Conservation (phyloP, 64 coral and sea anemone genomes). For the Orbicella faveolata region DNA sequence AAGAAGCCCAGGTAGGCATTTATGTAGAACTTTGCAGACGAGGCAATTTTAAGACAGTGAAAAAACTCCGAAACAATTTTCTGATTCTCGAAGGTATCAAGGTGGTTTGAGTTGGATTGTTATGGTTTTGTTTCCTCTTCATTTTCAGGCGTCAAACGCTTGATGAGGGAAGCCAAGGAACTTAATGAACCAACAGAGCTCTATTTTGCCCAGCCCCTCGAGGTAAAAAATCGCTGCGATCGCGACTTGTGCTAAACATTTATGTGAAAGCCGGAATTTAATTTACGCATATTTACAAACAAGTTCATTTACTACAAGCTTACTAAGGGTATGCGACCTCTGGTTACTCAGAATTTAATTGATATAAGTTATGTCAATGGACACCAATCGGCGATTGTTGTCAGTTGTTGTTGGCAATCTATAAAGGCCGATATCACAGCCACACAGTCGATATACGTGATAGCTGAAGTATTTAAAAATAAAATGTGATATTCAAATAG, state of each 20-base stretch:
- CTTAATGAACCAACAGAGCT: constrained; percentile 78
- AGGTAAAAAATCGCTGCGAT: constrained; percentile 37
- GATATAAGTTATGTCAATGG: too few species aligned
- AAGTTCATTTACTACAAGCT: not conserved
- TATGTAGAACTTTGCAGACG: not conserved
- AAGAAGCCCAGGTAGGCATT: constrained; percentile 74
- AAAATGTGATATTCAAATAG: too few species aligned
- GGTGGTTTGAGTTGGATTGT: not conserved
- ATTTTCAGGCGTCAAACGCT: constrained; percentile 83
- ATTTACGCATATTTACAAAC: not conserved
- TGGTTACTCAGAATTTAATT: too few species aligned
- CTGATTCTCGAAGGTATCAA: not conserved
- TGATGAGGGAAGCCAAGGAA: constrained; percentile 98
- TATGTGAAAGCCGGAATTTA: not conserved
- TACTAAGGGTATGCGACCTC: not conserved
- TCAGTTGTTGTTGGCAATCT: too few species aligned
- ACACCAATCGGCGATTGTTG: too few species aligned
- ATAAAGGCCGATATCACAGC: too few species aligned
- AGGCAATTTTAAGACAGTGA: not conserved
- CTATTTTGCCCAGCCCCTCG: constrained; percentile 93
- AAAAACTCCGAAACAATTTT: not conserved
- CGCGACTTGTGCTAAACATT: not conserved
- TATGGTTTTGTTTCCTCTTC: constrained; percentile 1
- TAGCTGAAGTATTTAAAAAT: too few species aligned
- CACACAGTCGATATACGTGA: too few species aligned